Conservation (phyloP, 2,797 vertebrate genomes). For the Alcedo atthis region DNA sequence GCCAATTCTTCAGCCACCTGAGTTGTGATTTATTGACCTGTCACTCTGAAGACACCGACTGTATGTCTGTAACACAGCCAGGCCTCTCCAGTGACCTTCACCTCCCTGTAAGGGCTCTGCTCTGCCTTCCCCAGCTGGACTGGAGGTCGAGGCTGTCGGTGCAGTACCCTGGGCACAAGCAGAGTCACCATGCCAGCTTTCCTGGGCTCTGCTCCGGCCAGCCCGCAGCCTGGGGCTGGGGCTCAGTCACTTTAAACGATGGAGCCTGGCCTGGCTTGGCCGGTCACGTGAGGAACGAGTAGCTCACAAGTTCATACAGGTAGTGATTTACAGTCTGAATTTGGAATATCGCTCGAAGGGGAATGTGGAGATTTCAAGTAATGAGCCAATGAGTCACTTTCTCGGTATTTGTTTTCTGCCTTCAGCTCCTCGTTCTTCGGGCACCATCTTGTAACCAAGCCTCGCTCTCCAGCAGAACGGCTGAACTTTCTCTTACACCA, state of each 20-base stretch:
- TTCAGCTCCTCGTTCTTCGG: not conserved
- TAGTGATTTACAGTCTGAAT: not conserved
- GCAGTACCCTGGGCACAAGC: not conserved
- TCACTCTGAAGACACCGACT: not conserved
- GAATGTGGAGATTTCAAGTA: not conserved
- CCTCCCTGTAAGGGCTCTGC: too few relatives aligned
- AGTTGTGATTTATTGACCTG: not conserved
- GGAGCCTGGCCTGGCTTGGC: not conserved
- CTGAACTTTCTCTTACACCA: not conserved
- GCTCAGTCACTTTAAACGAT: not conserved
- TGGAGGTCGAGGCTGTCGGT: fast-evolving
- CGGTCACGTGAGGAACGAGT: not conserved
- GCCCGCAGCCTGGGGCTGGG: fast-evolving
- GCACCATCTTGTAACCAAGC: not conserved
- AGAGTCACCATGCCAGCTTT: fast-evolving
- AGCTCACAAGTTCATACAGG: not conserved
- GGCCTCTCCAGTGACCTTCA: not conserved
- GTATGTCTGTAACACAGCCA: not conserved
- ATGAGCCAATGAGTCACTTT: not conserved
- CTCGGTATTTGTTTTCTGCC: not conserved
- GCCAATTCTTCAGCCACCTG: not conserved
- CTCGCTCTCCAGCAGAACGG: not conserved
- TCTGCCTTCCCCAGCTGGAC: not conserved
- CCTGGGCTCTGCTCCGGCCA: not conserved
- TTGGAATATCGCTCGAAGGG: not conserved